Base-by-base conservation (phyloP, 2,888 invertebrate genomes). In the Vesta saturnalis region DNA sequence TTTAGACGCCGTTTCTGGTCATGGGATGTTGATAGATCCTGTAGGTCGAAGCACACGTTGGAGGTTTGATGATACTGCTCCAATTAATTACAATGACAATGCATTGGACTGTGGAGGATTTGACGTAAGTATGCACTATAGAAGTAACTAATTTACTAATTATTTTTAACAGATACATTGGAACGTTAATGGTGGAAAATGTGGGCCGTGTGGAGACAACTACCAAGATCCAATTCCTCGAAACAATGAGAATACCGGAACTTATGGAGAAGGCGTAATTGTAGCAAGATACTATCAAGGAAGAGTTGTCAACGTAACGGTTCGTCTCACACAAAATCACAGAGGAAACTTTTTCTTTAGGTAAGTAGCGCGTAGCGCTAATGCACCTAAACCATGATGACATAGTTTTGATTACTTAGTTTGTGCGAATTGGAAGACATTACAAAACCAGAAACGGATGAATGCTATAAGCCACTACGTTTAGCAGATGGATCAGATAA, bases 201-300 rank as follows among this genome's bases (percentile, higher is more conserved):
- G 80, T 61, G 80, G 80, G 3, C 68, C 72, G 19, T 79, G 79
- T 14, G 78, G 85, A 0, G 85, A 85, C 71, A 74, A 80, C 30
- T 84, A 77, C 66, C 72, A 76, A 8, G 74, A 78, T 61, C 74
- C 79, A 1, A 76, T 79, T 57, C 85, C 85, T 2, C 78, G 83
- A 64, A 75, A 77, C 10, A 84, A 85, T 69, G 85, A 85, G 78
- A 82, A 83, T 61, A 82, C 83, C 5, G 85, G 85, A 39, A 75
- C 22, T 58, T 87, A 83, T 73, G 87, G 87, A 49, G 77, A 73
- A 10, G 85, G 86, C 16, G 72, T 80, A 0, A 80, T 86, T 47
- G 83, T 83, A 0, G 75, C 73, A 60, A 79, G 70, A 76, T 86
- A 81, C 72, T 64, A 71, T 15, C 56, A 77, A 2, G 84, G 83